Evolutionary conservation across 2,888 invertebrate species (phyloP), one percentile per base, ranked within the genome.

Genomic region (Arctia plantaginis): DNA sequence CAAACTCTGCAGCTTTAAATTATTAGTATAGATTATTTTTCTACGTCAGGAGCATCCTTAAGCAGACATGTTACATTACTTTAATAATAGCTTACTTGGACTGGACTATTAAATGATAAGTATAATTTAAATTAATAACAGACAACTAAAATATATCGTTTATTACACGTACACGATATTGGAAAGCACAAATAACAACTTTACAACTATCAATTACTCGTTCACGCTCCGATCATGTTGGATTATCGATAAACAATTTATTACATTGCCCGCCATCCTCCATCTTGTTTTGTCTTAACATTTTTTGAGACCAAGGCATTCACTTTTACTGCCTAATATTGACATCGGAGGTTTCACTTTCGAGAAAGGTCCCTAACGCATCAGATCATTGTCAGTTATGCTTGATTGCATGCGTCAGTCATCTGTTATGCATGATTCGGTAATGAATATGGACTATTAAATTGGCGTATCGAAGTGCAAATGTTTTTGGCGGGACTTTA

Each of bases 171-270:
- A 74, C 67, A 85, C 74, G 67, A 66, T 69, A 74, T 77, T 83
- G 70, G 82, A 83, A 85, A 83, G 85, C 76, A 74, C 76, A 76
- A 80, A 80, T 77, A 84, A 73, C 44, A 69, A 71, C 64, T 66
- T 74, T 73, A 79, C 74, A 82, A 80, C 77, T 77, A 87, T 87
- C 83, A 80, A 88, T 87, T 82, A 82, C 72, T 75, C 68, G 55
- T 77, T 71, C 74, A 77, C 81, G 85, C 72, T 83, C 65, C 70
- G 80, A 77, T 84, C 82, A 79, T 74, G 72, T 77, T 72, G 76
- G 81, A 84, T 85, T 84, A 83, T 71, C 76, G 76, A 82, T 85
- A 80, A 70, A 80, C 77, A 76, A 83, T 83, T 83, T 79, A 81
- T 85, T 71, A 73, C 72, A 77, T 75, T 76, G 75, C 72, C 75